Conservation (phyloP, 2,888 invertebrate species). For the Drosophila paracracens region DNA sequence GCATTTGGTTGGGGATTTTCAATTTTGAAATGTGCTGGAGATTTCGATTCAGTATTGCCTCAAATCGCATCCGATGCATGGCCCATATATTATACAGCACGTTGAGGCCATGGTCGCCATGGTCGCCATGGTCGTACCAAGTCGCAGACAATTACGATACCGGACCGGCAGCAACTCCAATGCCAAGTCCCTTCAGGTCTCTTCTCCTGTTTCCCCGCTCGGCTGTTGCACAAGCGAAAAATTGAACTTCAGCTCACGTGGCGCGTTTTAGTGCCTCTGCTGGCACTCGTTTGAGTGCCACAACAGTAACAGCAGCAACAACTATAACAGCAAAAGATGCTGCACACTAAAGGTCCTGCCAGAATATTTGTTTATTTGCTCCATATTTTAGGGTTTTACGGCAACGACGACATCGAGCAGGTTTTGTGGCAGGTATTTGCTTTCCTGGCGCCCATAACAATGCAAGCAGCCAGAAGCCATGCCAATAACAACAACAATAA, state of each 20-base stretch:
- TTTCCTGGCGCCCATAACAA: slow-evolving; percentile 51
- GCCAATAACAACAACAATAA: slow-evolving; percentile 31
- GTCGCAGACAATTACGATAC: slow-evolving; percentile 77
- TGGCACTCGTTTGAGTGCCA: slow-evolving; percentile 38
- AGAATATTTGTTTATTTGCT: slow-evolving; percentile 80
- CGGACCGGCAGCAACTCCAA: slow-evolving; percentile 38
- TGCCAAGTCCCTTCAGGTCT: background rate
- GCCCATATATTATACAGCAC: slow-evolving; percentile 77
- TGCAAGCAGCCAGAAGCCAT: slow-evolving; percentile 27
- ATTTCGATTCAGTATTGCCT: slow-evolving; percentile 64
- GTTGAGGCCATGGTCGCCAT: slow-evolving; percentile 41
- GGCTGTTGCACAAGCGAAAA: slow-evolving; percentile 30
- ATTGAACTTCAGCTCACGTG: slow-evolving; percentile 80
- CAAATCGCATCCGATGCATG: slow-evolving; percentile 73
- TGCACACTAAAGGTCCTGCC: slow-evolving; percentile 53
- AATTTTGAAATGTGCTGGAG: slow-evolving; percentile 76
- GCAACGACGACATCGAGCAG: slow-evolving; percentile 78
- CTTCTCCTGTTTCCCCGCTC: background rate
- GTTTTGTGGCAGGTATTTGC: slow-evolving; percentile 80
- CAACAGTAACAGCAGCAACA: slow-evolving; percentile 25
- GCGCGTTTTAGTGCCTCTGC: slow-evolving; percentile 72
- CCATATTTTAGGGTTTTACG: slow-evolving; percentile 81
- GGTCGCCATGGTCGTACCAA: slow-evolving; percentile 42
- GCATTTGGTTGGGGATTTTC: slow-evolving; percentile 81
- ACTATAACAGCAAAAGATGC: slow-evolving; percentile 21